These are phyloP conservation scores for Julus scanicus DNA, from an alignment of 2,888 invertebrate genomes.

Conservation along the genomic window DNA sequence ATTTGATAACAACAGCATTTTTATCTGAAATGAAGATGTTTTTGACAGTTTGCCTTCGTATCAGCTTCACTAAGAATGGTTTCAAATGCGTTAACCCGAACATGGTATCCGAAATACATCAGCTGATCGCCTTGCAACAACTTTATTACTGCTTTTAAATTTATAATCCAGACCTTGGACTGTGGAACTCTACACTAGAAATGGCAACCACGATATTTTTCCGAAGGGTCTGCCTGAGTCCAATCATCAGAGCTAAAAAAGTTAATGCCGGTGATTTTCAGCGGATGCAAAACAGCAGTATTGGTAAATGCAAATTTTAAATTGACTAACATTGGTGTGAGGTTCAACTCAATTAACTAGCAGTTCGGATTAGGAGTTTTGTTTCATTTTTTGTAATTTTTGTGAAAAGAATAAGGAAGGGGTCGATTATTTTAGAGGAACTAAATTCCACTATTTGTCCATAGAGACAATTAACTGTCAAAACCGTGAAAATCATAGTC, in stretches of 20 bases:
- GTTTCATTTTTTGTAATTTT: neutral
- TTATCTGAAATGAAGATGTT: neutral
- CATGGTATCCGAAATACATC: neutral
- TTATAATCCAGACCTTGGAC: neutral
- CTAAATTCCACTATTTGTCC: too few relatives aligned
- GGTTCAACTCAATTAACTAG: too few relatives aligned
- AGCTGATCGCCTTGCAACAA: neutral
- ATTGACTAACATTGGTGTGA: too few relatives aligned
- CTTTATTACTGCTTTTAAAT: slow-evolving; percentile 15
- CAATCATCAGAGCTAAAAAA: neutral
- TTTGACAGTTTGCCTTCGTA: neutral
- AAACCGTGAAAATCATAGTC: too few relatives aligned
- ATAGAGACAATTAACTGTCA: too few relatives aligned
- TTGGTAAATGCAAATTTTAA: neutral
- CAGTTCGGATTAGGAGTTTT: neutral
- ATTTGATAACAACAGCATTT: too few relatives aligned
- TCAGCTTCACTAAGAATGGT: neutral
- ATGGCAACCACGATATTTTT: neutral
- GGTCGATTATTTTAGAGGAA: too few relatives aligned
- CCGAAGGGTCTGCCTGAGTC: neutral
- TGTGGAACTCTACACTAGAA: neutral
- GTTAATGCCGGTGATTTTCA: neutral
- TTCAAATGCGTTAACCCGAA: neutral
- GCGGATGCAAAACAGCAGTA: neutral
- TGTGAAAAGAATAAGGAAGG: too few relatives aligned